A percentile compares a stretch with the other conserved stretches of the same genome.
Evolutionary conservation across 2,888 invertebrate species (phyloP).

Genomic region (Acanthosepion lycidas): DNA sequence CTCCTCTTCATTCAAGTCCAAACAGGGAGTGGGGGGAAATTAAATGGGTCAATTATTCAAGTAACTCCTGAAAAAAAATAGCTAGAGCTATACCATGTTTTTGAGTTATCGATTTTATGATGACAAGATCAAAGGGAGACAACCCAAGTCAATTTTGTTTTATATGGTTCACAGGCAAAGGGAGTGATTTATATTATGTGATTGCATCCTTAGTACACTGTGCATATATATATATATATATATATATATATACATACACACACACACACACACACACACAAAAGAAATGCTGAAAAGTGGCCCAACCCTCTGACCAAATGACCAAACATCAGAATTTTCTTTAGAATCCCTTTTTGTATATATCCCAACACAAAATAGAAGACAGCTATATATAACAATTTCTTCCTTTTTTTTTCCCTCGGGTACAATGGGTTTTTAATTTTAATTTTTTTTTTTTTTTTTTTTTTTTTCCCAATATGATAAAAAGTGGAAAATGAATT

Average conservation of each 20-base stretch:
- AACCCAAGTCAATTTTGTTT: not conserved
- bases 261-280: no score
- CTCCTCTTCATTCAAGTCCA: not conserved
- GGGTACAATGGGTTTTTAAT: no score
- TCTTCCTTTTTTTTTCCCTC: no score
- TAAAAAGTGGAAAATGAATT: constrained; percentile 33
- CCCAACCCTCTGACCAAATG: no score
- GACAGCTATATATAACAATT: no score
- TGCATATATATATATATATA: not conserved
- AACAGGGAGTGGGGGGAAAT: not conserved
- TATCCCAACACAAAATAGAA: no score
- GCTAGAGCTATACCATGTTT: not conserved
- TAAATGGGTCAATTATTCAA: not conserved
- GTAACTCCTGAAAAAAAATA: no score
- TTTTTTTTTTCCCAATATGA: not conserved
- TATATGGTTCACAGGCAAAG: not conserved
- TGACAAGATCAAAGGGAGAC: not conserved
- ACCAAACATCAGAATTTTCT: no score
- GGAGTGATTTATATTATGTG: not conserved
- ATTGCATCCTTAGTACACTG: not conserved
- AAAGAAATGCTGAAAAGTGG: no score
- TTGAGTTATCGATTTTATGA: not conserved
- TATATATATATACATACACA: no score
- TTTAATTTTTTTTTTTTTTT: not conserved
- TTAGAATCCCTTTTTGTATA: no score